Percentiles rank a stretch among this genome's conserved stretches.
Conservation (phyloP, 1,140 invertebrate genomes). For the Polypedilum pembai region DNA sequence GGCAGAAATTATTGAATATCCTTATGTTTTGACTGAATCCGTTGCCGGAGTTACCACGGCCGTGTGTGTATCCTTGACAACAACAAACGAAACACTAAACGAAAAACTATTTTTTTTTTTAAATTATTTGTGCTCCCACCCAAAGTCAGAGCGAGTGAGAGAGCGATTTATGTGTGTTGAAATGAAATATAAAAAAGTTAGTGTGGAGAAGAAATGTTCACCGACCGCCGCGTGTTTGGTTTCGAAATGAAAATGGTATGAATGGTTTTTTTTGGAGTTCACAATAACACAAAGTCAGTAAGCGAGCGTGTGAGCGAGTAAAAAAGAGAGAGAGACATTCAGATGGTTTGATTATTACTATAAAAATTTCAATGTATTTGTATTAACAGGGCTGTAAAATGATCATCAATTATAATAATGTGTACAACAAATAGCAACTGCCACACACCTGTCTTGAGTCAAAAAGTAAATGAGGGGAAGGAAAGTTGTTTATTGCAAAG, state of each 20-base stretch:
- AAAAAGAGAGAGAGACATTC: not conserved
- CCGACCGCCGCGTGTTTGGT: slow-evolving; percentile 22
- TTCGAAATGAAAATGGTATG: slow-evolving; percentile 25
- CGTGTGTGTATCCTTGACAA: slow-evolving; percentile 10
- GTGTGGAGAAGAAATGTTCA: not conserved
- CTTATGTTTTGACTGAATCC: slow-evolving; percentile 24
- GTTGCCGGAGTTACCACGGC: not conserved
- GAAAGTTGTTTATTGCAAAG: not conserved
- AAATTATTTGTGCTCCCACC: slow-evolving; percentile 20
- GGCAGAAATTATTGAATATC: slow-evolving; percentile 26
- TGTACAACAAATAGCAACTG: not conserved
- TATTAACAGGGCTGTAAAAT: not conserved
- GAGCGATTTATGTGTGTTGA: slow-evolving; percentile 5
- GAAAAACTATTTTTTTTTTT: slow-evolving; percentile 2
- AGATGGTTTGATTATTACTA: slow-evolving; percentile 25
- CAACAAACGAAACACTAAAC: slow-evolving; percentile 25
- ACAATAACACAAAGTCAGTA: too few species aligned
- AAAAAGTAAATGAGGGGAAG: not conserved
- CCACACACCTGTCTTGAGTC: not conserved
- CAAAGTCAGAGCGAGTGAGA: not conserved
- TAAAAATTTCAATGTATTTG: not conserved
- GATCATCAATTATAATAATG: not conserved
- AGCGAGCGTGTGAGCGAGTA: not conserved
- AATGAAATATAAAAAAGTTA: not conserved
- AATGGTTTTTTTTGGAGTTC: not conserved